Evolutionary conservation across 2,113 vertebrate genomes (phyloP).

Genomic region (Gallinago paraguaiae): DNA sequence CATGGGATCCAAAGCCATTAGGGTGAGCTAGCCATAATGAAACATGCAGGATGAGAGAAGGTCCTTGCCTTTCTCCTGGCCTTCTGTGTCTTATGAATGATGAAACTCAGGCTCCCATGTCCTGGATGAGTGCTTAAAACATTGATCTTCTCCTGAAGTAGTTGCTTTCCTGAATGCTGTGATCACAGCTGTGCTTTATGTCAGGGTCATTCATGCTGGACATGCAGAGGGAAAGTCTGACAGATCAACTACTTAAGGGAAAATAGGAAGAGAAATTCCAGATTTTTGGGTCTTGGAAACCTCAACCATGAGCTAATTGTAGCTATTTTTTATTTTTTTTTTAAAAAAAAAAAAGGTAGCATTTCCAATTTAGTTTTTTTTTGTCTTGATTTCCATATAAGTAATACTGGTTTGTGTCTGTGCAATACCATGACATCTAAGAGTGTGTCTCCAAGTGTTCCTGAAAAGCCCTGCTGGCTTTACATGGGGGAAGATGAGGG

Average conservation of each 20-base stretch:
- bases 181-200: background rate
- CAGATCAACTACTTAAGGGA: background rate
- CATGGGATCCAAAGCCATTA: background rate
- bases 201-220: background rate
- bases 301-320: background rate
- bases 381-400: background rate
- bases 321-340: background rate
- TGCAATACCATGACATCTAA: background rate
- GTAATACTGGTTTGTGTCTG: background rate
- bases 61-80: background rate
- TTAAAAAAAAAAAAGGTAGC: accelerated
- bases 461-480: background rate
- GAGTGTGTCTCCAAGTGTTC: background rate
- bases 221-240: background rate
- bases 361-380: background rate
- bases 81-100: background rate
- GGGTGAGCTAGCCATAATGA: background rate
- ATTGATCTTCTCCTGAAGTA: background rate
- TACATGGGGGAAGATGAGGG: background rate
- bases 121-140: background rate
- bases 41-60: background rate
- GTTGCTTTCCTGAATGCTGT: background rate
- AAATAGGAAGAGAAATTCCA: background rate
- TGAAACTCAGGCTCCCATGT: background rate
- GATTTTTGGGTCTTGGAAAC: background rate